Percentiles rank a stretch among this genome's conserved stretches.
phyloP scores from a whole-genome alignment of 2,888 invertebrate genomes.

The Fissipunctia ypsillon region DNA sequence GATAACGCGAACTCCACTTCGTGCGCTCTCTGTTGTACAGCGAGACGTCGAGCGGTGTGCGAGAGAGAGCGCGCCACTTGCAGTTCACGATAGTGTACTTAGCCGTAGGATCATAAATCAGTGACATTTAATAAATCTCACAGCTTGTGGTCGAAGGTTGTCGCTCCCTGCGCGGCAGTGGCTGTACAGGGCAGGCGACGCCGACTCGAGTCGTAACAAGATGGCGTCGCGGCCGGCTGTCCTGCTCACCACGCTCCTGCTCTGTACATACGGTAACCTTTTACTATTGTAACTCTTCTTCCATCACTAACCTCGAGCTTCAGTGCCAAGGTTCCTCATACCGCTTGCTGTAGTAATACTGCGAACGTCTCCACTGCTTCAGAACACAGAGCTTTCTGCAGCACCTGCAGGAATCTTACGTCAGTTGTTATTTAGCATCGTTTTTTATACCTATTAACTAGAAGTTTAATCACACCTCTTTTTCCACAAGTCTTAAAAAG shows the following conservation, averaged over 20 bases:
- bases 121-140: neutral
- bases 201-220: slow-evolving; percentile 56
- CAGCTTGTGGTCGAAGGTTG: slow-evolving; percentile 49
- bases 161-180: slow-evolving; percentile 40
- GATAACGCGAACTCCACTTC: too few species aligned
- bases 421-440: neutral
- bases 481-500: too few species aligned
- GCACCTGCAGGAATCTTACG: neutral
- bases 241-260: slow-evolving; percentile 62
- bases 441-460: neutral
- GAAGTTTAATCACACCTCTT: neutral
- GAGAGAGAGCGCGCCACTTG: too few species aligned
- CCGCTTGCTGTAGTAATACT: neutral
- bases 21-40: too few species aligned
- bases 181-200: slow-evolving; percentile 21
- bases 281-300: slow-evolving; percentile 12
- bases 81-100: too few species aligned
- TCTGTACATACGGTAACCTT: slow-evolving; percentile 68
- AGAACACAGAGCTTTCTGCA: neutral
- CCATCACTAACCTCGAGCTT: neutral
- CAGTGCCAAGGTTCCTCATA: neutral
- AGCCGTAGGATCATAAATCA: too few species aligned
- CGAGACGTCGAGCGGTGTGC: too few species aligned
- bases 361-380: too few species aligned
- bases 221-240: slow-evolving; percentile 73